Conservation (phyloP, 2,888 invertebrate genomes). For the Gortyna flavago region DNA sequence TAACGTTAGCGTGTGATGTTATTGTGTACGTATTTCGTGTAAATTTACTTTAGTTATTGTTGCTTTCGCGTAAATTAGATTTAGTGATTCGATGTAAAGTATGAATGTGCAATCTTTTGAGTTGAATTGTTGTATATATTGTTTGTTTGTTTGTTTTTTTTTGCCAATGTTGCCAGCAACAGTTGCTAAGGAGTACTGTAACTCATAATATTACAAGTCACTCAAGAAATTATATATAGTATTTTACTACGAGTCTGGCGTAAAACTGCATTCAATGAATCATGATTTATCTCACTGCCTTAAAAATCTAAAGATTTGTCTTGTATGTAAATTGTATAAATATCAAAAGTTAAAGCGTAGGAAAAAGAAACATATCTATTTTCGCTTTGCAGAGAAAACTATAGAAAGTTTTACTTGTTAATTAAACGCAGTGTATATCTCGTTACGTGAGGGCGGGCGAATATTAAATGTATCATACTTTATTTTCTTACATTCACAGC, state of each 20-base stretch:
- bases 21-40: slow-evolving; percentile 60
- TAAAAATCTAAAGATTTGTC: slow-evolving; percentile 31
- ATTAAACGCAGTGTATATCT: slow-evolving; percentile 8
- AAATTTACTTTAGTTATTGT: slow-evolving; percentile 60
- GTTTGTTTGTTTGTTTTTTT: slow-evolving; percentile 42
- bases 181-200: slow-evolving; percentile 39
- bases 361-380: slow-evolving; percentile 58
- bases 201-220: slow-evolving; percentile 37
- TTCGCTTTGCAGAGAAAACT: slow-evolving; percentile 33
- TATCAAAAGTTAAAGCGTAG: slow-evolving; percentile 38
- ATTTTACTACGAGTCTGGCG: slow-evolving; percentile 19
- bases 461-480: slow-evolving; percentile 33
- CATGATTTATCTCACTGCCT: slow-evolving; percentile 50
- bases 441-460: slow-evolving; percentile 2
- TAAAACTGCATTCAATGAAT: slow-evolving; percentile 12
- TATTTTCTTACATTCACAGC: slow-evolving; percentile 63
- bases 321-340: slow-evolving; percentile 53
- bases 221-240: slow-evolving; percentile 31
- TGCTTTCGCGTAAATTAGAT: slow-evolving; percentile 63
- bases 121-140: slow-evolving; percentile 67
- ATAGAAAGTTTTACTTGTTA: slow-evolving; percentile 9
- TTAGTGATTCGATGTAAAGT: slow-evolving; percentile 52
- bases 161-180: slow-evolving; percentile 64
- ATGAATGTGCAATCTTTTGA: slow-evolving; percentile 58
- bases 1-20: slow-evolving; percentile 51